Evolutionary conservation across 1,140 invertebrate species (phyloP).

Genomic region (Meloidogyne floridensis): DNA sequence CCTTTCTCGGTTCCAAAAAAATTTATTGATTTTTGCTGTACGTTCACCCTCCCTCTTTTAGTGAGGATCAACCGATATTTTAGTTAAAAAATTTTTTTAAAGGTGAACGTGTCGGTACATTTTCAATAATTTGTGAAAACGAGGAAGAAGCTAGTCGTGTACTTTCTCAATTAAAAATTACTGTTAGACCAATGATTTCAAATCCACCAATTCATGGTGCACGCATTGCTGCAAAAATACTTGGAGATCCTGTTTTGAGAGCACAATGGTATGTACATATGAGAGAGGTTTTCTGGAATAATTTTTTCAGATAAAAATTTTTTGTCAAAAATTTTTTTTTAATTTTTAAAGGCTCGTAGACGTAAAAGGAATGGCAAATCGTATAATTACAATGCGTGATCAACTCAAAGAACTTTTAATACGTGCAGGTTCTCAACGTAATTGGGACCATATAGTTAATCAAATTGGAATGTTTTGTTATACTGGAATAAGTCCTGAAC

Average conservation of each 20-base stretch:
- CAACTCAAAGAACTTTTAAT: slow-evolving; percentile 78
- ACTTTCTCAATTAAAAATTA: slow-evolving; percentile 92
- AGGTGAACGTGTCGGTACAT: slow-evolving; percentile 90
- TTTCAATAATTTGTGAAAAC: slow-evolving; percentile 77
- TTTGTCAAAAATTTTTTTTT: too few species aligned
- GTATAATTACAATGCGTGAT: slow-evolving; percentile 86
- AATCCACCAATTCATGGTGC: slow-evolving; percentile 78
- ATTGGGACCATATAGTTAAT: slow-evolving; percentile 95
- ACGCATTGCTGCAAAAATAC: slow-evolving; percentile 82
- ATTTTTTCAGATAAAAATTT: too few species aligned
- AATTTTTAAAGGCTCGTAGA: slow-evolving; percentile 71
- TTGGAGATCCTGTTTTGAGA: slow-evolving; percentile 75
- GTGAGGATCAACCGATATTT: too few species aligned
- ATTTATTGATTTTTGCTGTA: too few species aligned
- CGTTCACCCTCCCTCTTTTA: too few species aligned
- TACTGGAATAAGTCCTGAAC: slow-evolving; percentile 84
- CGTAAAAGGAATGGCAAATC: slow-evolving; percentile 94
- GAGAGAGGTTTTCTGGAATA: too few species aligned
- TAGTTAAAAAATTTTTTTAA: slow-evolving; percentile 10
- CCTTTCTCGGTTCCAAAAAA: too few species aligned
- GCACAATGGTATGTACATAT: slow-evolving; percentile 75
- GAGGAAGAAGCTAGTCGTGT: slow-evolving; percentile 82
- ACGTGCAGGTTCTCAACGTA: slow-evolving; percentile 79
- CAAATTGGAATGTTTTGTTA: slow-evolving; percentile 72
- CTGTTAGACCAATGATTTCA: slow-evolving; percentile 79